Base-by-base conservation (phyloP, 53 echinoderm and acorn worm species). In the Holothuria scabra region DNA sequence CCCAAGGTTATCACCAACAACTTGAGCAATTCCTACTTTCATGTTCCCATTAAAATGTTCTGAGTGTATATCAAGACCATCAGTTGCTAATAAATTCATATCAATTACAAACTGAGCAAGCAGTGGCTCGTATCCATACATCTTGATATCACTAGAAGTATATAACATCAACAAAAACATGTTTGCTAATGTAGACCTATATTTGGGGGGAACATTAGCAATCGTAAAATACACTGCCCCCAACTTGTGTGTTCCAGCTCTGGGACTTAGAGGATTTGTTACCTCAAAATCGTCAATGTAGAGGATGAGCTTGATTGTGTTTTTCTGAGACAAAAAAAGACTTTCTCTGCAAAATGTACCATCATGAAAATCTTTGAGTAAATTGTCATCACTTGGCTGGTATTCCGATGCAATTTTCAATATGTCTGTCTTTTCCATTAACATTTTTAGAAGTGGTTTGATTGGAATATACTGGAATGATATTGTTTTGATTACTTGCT, bases 381-480 rank as follows among this genome's bases (percentile, higher is more conserved):
- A 60, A 10, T 31, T 46, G 68, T 89, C 89, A 59, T 67, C n/a
- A 57, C 85, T 89, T 59, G 69, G 84, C 26, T 14, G 35, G 34
- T 84, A 67, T 46, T 79, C 58, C 8, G 60, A 56, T 22, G 32
- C 67, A 67, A 84, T 63, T 28, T 89, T 80, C 79, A 79, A 66
- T 8, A 84, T 60, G 23, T 89, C 89, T 60, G 84, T 79, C 56
- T 84, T 85, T 67, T 84, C 84, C 44, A 79, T 28, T 38, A 80
- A 57, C 32, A 80, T 28, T 59, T 89, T 85, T 1, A 85, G 66
- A 23, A 79, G 80, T 29, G 28, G 46, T 64, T 85, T 66, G 4
- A 89, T 66, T n/a, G 89, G 89, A 41, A 89, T 66, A 59, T 89
- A 89, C 69, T 89, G 89, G 60, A 68, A 89, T 60, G 85, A 75